These are phyloP conservation scores for Glyptemys insculpta DNA, from an alignment of 2,797 vertebrate species.

Conservation along the genomic window DNA sequence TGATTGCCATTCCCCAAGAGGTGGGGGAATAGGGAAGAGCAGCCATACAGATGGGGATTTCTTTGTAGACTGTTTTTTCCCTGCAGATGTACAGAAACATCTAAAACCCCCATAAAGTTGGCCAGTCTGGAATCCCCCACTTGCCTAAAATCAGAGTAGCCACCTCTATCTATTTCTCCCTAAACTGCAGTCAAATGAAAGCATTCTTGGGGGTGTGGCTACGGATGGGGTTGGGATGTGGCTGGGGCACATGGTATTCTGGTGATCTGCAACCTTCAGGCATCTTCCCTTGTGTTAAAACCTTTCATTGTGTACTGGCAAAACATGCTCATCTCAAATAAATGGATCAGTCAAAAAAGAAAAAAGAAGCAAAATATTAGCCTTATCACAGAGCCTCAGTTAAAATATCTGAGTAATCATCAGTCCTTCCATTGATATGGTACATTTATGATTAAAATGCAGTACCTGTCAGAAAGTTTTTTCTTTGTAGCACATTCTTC, in stretches of 20 bases:
- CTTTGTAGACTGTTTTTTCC: neutral
- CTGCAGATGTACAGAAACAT: neutral
- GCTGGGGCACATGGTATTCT: neutral
- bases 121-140: neutral
- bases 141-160: accelerated
- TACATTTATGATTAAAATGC: neutral
- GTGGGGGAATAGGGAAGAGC: neutral
- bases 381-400: neutral
- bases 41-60: neutral
- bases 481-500: neutral
- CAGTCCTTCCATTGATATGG: neutral
- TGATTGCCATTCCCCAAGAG: neutral
- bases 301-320: neutral
- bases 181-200: neutral
- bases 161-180: neutral
- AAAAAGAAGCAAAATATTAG: neutral
- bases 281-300: neutral
- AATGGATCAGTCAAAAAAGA: neutral
- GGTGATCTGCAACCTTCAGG: neutral
- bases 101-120: accelerated
- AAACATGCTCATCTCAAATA: neutral
- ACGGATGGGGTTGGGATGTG: accelerated
- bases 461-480: neutral
- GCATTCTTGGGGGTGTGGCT: neutral
- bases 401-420: neutral